These are phyloP conservation scores for Agapornis canus DNA, from an alignment of 2,797 vertebrate species.

Conservation along the genomic window DNA sequence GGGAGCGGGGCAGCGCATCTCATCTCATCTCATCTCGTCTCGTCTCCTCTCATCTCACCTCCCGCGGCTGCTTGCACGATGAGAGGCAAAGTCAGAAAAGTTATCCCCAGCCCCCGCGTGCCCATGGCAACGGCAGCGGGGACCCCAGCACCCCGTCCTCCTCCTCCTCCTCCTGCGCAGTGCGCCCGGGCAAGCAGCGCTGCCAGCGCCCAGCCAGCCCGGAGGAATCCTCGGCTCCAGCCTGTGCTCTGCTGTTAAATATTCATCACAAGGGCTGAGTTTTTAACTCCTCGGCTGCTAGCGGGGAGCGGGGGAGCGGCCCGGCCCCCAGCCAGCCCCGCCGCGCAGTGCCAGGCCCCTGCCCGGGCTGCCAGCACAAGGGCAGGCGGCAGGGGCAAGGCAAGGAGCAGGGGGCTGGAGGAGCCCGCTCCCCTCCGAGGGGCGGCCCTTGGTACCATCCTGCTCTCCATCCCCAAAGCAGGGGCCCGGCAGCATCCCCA, in stretches of 20 bases:
- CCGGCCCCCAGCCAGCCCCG: slow-evolving; percentile 41
- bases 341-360: not conserved
- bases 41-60: slow-evolving; percentile 36
- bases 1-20: not conserved
- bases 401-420: not conserved
- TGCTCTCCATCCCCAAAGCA: not conserved
- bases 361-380: not conserved
- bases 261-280: slow-evolving; percentile 67
- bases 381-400: not conserved
- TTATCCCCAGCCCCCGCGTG: not conserved
- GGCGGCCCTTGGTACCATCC: not conserved
- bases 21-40: slow-evolving; percentile 39
- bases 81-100: slow-evolving; percentile 44
- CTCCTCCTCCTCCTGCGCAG: not conserved
- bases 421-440: not conserved
- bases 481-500: not conserved
- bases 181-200: not conserved
- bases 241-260: slow-evolving; percentile 66
- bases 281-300: slow-evolving; percentile 72
- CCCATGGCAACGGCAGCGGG: not conserved
- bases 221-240: slow-evolving; percentile 49
- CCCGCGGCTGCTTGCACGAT: slow-evolving; percentile 6
- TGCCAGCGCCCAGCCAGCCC: slow-evolving; percentile 30
- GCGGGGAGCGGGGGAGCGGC: slow-evolving; percentile 1
- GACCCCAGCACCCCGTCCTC: not conserved